Percentiles rank a stretch among this genome's conserved stretches.
Evolutionary conservation across 2,888 invertebrate species (phyloP).

Genomic region (Cabera pusaria): DNA sequence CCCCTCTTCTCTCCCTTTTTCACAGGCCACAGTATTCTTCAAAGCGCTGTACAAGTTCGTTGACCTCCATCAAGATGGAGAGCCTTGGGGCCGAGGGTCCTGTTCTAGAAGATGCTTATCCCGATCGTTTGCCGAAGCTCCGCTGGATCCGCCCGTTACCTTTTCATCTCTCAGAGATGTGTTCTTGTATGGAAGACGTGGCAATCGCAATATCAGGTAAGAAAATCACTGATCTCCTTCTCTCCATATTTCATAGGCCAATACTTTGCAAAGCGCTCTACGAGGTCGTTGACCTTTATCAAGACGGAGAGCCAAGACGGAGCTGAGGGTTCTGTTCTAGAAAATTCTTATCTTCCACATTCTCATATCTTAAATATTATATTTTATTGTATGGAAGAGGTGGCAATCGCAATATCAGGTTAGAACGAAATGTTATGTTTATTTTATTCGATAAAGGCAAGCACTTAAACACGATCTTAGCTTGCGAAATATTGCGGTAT

Average conservation of each 20-base stretch:
- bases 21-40: conserved; percentile 91
- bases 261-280: conserved; percentile 93
- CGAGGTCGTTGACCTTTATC: conserved; percentile 94
- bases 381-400: conserved; percentile 94
- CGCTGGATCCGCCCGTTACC: conserved; percentile 86
- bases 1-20: conserved; percentile 24
- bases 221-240: too few relatives aligned
- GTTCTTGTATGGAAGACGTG: conserved; percentile 93
- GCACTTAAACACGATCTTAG: too few relatives aligned
- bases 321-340: conserved; percentile 90
- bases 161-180: conserved; percentile 92
- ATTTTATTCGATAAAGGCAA: too few relatives aligned
- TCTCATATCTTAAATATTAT: conserved; percentile 91
- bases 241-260: conserved; percentile 83
- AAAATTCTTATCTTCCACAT: conserved; percentile 89
- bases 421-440: too few relatives aligned
- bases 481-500: too few relatives aligned
- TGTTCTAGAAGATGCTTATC: conserved; percentile 91
- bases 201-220: conserved; percentile 90
- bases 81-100: conserved; percentile 88
- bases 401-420: conserved; percentile 92
- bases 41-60: conserved; percentile 95
- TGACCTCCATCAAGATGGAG: conserved; percentile 93
- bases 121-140: conserved; percentile 80
- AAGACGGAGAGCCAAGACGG: conserved; percentile 92